Base-by-base conservation (phyloP, 2,113 vertebrate genomes). In the Pteronura brasiliensis region DNA sequence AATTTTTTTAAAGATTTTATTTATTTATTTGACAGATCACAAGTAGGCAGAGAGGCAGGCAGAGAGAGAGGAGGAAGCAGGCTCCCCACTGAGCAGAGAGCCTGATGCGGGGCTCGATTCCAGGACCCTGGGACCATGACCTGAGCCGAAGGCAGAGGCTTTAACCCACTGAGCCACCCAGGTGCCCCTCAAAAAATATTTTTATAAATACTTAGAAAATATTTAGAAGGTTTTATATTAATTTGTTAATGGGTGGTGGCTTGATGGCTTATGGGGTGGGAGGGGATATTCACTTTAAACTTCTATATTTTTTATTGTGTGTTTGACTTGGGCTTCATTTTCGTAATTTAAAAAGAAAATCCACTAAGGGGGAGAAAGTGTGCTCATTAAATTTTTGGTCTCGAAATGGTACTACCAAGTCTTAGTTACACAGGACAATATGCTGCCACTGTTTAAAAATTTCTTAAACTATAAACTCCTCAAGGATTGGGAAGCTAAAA, bases 401-500 rank as follows among this genome's bases (percentile, higher is more conserved):
- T 93, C 59, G 79, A 85, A 92, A 65, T 82, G 27, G 25, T 44
- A 25, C 79, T 94, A 57, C 49, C 31, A 90, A 36, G 21, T 77
- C 57, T 96, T 91, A 81, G 42, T 93, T 90, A 86, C n/a, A 59
- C 0, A 77, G 27, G 55, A 82, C 25, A 80, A 14, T 55, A 71
- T 91, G 34, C 63, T 93, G 4, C 25, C 96, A 71, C 69, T 93
- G 7, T 96, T 96, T 52, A 95, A 95, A 55, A 76, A 59, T 93
- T 96, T 9, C 49, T 89, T 65, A 93, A 93, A 86, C 72, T 90
- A 36, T 47, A 88, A 96, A 84, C 13, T 67, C 7, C 34, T 86
- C 31, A 69, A 81, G 49, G 18, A 90, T 85, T 97, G 90, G 29
- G 49, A 94, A 91, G 71, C 65, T 96, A 67, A 97, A 95, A 93